Percentiles rank a stretch among this genome's conserved stretches.
phyloP scores from a whole-genome alignment of 2,888 invertebrate species.

The Parnassius glacialis region DNA sequence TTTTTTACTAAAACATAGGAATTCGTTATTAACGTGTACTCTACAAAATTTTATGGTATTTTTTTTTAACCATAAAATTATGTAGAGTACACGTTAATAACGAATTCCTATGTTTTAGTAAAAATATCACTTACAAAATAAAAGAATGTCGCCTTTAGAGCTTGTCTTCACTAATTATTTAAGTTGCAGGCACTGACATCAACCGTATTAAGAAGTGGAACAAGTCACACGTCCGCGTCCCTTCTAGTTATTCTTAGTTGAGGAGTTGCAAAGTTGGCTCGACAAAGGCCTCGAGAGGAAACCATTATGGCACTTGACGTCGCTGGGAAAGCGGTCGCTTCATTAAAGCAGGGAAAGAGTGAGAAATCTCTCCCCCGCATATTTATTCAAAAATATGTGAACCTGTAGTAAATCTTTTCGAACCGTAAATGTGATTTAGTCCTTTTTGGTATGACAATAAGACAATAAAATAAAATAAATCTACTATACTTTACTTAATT shows the following conservation, averaged over 20 bases:
- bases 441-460: no score
- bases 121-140: no score
- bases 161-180: no score
- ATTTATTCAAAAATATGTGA: conserved; percentile 1
- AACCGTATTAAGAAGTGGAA: conserved; percentile 17
- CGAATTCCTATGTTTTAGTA: background rate
- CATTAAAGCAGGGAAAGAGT: conserved; percentile 59
- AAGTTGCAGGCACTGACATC: conserved; percentile 2
- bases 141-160: no score
- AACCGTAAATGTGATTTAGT: background rate
- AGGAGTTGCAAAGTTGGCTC: conserved; percentile 70
- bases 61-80: no score
- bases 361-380: conserved; percentile 18
- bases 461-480: no score
- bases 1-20: no score
- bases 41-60: no score
- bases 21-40: no score
- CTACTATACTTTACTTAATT: no score
- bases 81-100: no score
- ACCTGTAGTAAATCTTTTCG: conserved; percentile 6
- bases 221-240: conserved; percentile 48
- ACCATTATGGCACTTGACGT: conserved; percentile 73
- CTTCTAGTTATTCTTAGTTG: conserved; percentile 53
- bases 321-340: conserved; percentile 62
- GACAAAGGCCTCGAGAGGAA: conserved; percentile 75